Evolutionary conservation across 2,888 invertebrate species (phyloP).

Genomic region (Agonum fuliginosum): DNA sequence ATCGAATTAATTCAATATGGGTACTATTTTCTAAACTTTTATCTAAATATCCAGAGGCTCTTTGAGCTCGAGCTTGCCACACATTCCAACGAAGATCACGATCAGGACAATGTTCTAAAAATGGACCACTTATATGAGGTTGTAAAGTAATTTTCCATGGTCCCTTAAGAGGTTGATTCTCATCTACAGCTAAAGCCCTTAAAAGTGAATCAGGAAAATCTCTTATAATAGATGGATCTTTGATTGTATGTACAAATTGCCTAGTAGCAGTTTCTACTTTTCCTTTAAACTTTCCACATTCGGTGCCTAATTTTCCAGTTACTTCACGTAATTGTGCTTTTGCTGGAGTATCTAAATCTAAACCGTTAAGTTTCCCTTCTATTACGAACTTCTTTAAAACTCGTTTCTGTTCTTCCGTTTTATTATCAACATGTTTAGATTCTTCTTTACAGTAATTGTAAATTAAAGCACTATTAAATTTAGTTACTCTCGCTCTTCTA

Average conservation of each 20-base stretch:
- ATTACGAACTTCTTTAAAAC: slow-evolving; percentile 85
- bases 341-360: slow-evolving; percentile 78
- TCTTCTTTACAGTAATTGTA: slow-evolving; percentile 80
- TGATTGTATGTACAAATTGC: slow-evolving; percentile 80
- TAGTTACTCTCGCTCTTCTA: slow-evolving; percentile 81
- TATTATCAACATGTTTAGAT: slow-evolving; percentile 66
- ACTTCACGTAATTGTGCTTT: slow-evolving; percentile 76
- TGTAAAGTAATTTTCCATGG: slow-evolving; percentile 91
- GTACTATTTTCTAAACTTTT: slow-evolving; percentile 82
- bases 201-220: slow-evolving; percentile 85
- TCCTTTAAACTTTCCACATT: slow-evolving; percentile 79
- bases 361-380: slow-evolving; percentile 89
- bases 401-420: slow-evolving; percentile 79
- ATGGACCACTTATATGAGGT: slow-evolving; percentile 81
- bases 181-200: slow-evolving; percentile 79
- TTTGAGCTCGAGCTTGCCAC: slow-evolving; percentile 86
- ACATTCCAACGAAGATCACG: slow-evolving; percentile 86
- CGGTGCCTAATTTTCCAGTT: slow-evolving; percentile 75
- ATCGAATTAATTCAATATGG: slow-evolving; percentile 86
- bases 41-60: slow-evolving; percentile 81
- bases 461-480: slow-evolving; percentile 83
- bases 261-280: slow-evolving; percentile 81
- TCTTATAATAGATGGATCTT: slow-evolving; percentile 79
- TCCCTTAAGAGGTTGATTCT: slow-evolving; percentile 78
- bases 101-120: slow-evolving; percentile 91